phyloP scores from a whole-genome alignment of 2,113 vertebrate species.

The Brienomyrus longianalis region DNA sequence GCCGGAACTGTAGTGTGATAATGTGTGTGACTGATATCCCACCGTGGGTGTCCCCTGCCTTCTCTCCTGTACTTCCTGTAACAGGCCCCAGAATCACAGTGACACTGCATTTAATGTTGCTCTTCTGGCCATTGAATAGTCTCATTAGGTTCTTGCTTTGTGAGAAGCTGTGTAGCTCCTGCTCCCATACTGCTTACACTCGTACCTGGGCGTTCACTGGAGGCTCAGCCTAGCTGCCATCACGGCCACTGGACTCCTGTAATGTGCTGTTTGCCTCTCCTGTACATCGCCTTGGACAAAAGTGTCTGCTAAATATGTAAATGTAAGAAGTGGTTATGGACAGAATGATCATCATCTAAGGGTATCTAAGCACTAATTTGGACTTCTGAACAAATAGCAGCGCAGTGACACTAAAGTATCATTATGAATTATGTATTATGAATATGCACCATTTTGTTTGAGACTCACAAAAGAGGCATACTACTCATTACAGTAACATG shows the following conservation, averaged over 20 bases:
- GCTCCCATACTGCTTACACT: background rate
- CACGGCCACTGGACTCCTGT: background rate
- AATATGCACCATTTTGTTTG: background rate
- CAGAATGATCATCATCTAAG: background rate
- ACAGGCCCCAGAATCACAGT: background rate
- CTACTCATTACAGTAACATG: background rate
- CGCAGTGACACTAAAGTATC: background rate
- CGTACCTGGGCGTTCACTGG: background rate
- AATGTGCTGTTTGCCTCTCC: background rate
- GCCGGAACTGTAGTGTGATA: background rate
- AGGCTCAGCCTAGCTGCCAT: background rate
- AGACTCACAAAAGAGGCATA: background rate
- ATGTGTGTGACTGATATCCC: background rate
- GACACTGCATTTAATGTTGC: background rate
- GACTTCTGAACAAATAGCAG: background rate
- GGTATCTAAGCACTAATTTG: background rate
- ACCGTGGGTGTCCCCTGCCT: background rate
- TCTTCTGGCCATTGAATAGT: background rate
- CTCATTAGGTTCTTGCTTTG: background rate
- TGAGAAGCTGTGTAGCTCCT: background rate
- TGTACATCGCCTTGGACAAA: background rate
- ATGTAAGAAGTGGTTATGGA: background rate
- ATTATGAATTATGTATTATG: background rate
- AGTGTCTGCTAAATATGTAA: background rate
- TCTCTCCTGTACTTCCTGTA: background rate